These are phyloP conservation scores for Staurois parvus DNA, from an alignment of 2,797 vertebrate genomes.

Conservation along the genomic window DNA sequence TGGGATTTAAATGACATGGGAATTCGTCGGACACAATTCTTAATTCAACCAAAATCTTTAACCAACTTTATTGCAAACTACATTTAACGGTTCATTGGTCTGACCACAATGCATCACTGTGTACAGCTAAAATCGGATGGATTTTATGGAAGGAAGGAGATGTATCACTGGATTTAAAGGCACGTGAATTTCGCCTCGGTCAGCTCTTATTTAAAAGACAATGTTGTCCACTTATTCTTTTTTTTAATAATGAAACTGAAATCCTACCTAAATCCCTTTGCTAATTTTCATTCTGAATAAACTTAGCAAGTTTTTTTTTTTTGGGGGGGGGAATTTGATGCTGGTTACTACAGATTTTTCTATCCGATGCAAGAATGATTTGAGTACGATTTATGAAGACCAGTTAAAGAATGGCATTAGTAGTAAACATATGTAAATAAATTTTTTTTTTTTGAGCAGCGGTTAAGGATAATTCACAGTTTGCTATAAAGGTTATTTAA, in stretches of 20 bases:
- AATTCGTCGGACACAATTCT: constrained; percentile 45
- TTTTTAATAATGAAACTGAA: neutral
- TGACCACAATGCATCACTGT: constrained; percentile 39
- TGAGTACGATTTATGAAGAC: neutral
- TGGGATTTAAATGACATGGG: constrained; percentile 61
- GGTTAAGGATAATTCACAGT: too few species aligned
- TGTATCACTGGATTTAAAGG: constrained; percentile 14
- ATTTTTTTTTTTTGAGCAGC: too few species aligned
- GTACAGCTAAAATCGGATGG: constrained; percentile 40
- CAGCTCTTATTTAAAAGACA: constrained; percentile 3
- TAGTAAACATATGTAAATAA: neutral
- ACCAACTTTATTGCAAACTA: constrained; percentile 62
- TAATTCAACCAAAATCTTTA: constrained; percentile 51
- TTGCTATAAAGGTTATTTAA: too few species aligned
- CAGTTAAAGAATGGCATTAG: neutral
- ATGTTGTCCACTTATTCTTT: neutral
- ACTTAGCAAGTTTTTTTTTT: neutral
- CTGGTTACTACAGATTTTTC: neutral
- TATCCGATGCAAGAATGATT: neutral
- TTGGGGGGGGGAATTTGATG: neutral
- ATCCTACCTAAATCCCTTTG: too few species aligned
- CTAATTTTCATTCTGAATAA: neutral
- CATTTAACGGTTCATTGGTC: constrained; percentile 58
- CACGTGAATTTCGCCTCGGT: constrained; percentile 37
- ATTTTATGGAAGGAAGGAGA: constrained; percentile 13